Conservation (phyloP, 2,797 vertebrate genomes). For the Avahi laniger region DNA sequence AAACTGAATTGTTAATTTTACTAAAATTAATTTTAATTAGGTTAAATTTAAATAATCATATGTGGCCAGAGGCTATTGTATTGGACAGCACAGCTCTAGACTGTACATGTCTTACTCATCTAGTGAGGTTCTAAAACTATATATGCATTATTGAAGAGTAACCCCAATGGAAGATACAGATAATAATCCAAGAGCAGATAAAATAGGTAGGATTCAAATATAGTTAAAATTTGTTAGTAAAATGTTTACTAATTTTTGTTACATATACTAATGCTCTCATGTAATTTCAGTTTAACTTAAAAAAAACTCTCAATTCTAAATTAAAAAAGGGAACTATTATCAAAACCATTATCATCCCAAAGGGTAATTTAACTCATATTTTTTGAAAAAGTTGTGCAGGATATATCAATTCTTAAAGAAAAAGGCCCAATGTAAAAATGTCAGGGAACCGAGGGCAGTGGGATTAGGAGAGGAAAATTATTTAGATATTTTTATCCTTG, state of each 20-base stretch:
- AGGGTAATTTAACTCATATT: not conserved
- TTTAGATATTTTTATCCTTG: not conserved
- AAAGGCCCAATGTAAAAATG: not conserved
- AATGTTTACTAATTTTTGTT: not conserved
- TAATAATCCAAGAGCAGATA: not conserved
- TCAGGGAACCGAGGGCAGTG: not conserved
- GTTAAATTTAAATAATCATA: not conserved
- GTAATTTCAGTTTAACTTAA: not conserved
- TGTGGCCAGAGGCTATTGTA: not conserved
- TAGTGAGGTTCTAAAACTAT: not conserved
- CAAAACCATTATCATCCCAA: not conserved
- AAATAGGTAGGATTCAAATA: not conserved
- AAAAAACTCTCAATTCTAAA: not conserved
- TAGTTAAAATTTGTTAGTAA: not conserved
- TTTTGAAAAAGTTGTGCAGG: not conserved
- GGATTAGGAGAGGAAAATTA: not conserved
- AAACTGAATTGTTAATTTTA: not conserved
- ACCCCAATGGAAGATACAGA: not conserved
- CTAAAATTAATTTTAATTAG: conserved; percentile 4
- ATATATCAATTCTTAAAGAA: not conserved
- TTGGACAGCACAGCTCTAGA: not conserved
- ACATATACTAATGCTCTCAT: not conserved
- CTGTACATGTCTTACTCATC: not conserved
- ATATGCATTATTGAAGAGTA: not conserved
- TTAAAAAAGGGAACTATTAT: not conserved